Percentiles rank a stretch among this genome's conserved stretches.
These are phyloP conservation scores for Oxystoma pomonae DNA, from an alignment of 2,888 invertebrate genomes.

Conservation along the genomic window DNA sequence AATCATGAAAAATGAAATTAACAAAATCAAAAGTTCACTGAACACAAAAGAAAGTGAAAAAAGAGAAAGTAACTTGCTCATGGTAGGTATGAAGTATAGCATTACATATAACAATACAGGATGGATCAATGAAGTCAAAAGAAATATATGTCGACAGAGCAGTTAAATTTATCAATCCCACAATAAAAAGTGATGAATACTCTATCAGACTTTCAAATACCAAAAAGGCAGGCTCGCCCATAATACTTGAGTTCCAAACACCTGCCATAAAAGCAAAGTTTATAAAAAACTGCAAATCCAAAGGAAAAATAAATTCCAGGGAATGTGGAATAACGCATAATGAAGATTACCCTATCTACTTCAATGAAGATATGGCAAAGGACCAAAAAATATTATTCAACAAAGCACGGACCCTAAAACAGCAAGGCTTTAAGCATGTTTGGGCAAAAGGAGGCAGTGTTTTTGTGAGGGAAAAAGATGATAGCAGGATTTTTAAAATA, in stretches of 20 bases:
- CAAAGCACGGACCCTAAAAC: neutral
- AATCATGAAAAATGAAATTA: neutral
- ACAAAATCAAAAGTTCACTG: neutral
- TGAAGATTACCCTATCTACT: neutral
- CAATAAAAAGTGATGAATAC: neutral
- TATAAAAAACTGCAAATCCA: neutral
- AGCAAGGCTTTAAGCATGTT: neutral
- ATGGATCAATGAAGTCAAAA: neutral
- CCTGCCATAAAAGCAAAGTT: neutral
- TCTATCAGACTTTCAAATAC: neutral
- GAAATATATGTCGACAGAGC: neutral
- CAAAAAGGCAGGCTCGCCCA: neutral
- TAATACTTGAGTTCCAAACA: neutral
- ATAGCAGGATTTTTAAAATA: neutral
- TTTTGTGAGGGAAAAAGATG: neutral
- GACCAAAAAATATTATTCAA: neutral
- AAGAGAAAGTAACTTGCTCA: neutral
- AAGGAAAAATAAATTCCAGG: neutral
- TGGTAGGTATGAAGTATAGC: neutral
- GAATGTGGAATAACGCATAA: neutral
- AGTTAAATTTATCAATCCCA: neutral
- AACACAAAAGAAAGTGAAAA: neutral
- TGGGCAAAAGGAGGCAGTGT: neutral
- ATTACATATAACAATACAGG: neutral
- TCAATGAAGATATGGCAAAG: neutral